Conservation (phyloP, 2,888 invertebrate species). For the Archips xylosteana region DNA sequence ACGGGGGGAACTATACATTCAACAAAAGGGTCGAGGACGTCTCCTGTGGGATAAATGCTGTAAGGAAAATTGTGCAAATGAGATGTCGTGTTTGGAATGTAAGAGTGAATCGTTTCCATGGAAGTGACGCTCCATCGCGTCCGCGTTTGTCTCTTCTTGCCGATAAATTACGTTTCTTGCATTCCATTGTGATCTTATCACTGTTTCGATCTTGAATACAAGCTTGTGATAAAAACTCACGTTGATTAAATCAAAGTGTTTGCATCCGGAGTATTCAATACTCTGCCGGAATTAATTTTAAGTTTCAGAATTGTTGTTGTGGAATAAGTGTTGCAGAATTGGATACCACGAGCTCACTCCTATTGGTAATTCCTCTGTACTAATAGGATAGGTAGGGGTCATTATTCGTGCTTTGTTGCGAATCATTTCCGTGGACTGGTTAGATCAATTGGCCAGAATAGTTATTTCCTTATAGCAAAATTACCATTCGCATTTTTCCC, state of each 20-base stretch:
- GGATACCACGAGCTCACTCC: no score
- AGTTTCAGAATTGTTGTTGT: neutral
- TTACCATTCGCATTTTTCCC: no score
- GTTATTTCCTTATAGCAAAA: no score
- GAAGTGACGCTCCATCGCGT: conserved; percentile 34
- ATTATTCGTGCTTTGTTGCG: no score
- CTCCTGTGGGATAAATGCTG: neutral
- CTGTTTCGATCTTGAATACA: conserved; percentile 13
- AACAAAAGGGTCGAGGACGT: neutral
- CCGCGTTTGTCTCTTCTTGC: conserved; percentile 16
- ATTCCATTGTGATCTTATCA: conserved; percentile 23
- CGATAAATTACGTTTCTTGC: conserved; percentile 35
- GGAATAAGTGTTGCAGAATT: no score
- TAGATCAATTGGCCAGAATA: no score
- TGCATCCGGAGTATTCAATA: neutral
- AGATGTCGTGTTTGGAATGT: conserved; percentile 37
- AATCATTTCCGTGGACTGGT: no score
- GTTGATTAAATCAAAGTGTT: neutral
- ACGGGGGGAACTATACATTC: no score
- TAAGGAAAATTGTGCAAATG: conserved; percentile 32
- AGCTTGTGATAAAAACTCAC: neutral
- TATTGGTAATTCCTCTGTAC: no score
- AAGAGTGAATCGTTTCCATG: conserved; percentile 33
- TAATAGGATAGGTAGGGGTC: no score
- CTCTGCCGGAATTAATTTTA: neutral